Evolutionary conservation across 2,797 vertebrate species (phyloP).

Genomic region (Pseudopleuronectes americanus): DNA sequence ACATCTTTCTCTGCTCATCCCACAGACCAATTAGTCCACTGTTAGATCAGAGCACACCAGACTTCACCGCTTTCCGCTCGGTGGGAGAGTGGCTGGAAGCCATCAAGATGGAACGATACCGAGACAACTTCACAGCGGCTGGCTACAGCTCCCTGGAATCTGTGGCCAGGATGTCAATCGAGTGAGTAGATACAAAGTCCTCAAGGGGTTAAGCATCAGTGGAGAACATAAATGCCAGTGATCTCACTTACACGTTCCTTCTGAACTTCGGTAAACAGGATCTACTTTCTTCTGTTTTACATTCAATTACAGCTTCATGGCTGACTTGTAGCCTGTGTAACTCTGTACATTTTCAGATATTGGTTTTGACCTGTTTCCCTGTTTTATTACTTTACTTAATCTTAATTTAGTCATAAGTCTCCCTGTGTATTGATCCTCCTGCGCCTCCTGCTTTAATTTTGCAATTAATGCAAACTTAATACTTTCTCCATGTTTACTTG

Average conservation of each 20-base stretch:
- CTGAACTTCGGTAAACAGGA: neutral
- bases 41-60: constrained; percentile 96
- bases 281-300: neutral
- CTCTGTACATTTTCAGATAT: neutral
- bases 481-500: constrained; percentile 1
- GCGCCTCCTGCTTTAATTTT: neutral
- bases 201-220: constrained; percentile 27
- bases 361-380: neutral
- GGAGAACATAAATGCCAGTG: constrained; percentile 21
- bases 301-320: neutral
- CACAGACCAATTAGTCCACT: constrained; percentile 96
- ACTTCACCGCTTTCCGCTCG: constrained; percentile 96
- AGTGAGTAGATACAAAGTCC: constrained; percentile 85
- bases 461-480: constrained; percentile 5
- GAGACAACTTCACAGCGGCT: constrained; percentile 98
- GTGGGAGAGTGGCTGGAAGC: constrained; percentile 99
- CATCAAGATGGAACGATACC: constrained; percentile 99
- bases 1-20: constrained; percentile 64
- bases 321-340: neutral
- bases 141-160: constrained; percentile 98
- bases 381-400: neutral
- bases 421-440: constrained; percentile 1
- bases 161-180: constrained; percentile 98
- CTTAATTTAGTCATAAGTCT: neutral
- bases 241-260: constrained; percentile 9